phyloP scores from a whole-genome alignment of 2,888 invertebrate species.

The Diloba caeruleocephala region DNA sequence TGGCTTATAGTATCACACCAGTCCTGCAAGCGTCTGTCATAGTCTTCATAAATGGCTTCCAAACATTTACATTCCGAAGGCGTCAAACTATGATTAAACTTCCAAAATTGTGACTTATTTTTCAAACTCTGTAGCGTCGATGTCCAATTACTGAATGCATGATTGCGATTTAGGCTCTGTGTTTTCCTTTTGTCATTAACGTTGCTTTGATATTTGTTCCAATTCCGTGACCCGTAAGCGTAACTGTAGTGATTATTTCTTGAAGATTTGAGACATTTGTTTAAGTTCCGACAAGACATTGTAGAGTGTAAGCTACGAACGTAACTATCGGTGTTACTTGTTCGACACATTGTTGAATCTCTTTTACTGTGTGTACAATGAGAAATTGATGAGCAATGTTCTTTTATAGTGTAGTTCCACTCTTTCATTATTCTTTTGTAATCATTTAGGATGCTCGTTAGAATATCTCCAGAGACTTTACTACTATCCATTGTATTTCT shows the following conservation, averaged over 20 bases:
- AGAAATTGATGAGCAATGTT: conserved; percentile 75
- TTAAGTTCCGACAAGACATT: conserved; percentile 73
- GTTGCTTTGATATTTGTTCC: conserved; percentile 59
- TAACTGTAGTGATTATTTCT: conserved; percentile 72
- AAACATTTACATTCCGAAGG: conserved; percentile 80
- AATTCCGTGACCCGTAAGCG: conserved; percentile 64
- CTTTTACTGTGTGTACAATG: conserved; percentile 65
- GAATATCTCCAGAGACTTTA: conserved; percentile 68
- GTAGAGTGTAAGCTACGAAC: conserved; percentile 79
- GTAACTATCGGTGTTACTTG: conserved; percentile 74
- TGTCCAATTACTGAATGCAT: conserved; percentile 71
- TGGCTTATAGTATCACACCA: conserved; percentile 86
- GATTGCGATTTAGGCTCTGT: conserved; percentile 71
- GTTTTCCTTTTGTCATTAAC: conserved; percentile 65
- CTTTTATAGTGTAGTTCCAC: conserved; percentile 82
- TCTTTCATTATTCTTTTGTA: conserved; percentile 86
- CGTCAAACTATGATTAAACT: conserved; percentile 64
- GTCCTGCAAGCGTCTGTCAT: conserved; percentile 81
- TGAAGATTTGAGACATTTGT: conserved; percentile 65
- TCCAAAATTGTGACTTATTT: conserved; percentile 76
- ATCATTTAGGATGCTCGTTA: conserved; percentile 77
- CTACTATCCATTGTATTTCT: conserved; percentile 74
- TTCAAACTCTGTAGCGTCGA: conserved; percentile 75
- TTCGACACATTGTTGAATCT: conserved; percentile 65
- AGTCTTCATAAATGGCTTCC: conserved; percentile 81